Conservation (phyloP, 2,113 vertebrate species). For the Balaeniceps rex region DNA sequence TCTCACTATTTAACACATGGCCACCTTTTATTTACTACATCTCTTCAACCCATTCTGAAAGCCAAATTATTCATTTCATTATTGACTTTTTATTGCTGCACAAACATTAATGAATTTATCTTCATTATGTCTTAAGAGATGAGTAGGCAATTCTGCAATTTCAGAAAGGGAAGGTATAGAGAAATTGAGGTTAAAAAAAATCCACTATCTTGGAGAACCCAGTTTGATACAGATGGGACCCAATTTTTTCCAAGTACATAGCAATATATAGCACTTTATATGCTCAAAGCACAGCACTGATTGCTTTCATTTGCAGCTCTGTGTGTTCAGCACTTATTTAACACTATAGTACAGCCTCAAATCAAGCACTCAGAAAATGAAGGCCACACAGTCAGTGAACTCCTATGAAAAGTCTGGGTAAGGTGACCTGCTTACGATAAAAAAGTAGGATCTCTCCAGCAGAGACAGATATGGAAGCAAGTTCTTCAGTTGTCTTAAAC, state of each 20-base stretch:
- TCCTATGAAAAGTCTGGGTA: constrained; percentile 28
- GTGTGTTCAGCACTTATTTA: constrained; percentile 61
- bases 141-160: constrained; percentile 3
- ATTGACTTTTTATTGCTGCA: constrained; percentile 18
- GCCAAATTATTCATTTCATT: background rate
- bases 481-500: background rate
- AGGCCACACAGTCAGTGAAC: constrained; percentile 46
- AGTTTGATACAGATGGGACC: constrained; percentile 44
- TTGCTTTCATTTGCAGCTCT: constrained; percentile 63
- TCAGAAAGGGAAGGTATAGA: background rate
- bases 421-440: constrained; percentile 13
- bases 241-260: constrained; percentile 55
- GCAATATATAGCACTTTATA: constrained; percentile 55
- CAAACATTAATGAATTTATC: constrained; percentile 35
- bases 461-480: background rate
- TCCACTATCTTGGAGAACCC: constrained; percentile 1
- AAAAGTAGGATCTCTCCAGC: background rate
- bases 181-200: constrained; percentile 20
- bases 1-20: background rate
- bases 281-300: constrained; percentile 49
- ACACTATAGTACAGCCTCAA: constrained; percentile 14
- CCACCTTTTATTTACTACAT: background rate
- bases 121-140: background rate
- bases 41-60: background rate
- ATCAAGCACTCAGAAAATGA: constrained; percentile 58